A percentile compares a stretch with the other conserved stretches of the same genome.
phyloP scores from a whole-genome alignment of 2,888 invertebrate species.

The Leucophenga maculata region DNA sequence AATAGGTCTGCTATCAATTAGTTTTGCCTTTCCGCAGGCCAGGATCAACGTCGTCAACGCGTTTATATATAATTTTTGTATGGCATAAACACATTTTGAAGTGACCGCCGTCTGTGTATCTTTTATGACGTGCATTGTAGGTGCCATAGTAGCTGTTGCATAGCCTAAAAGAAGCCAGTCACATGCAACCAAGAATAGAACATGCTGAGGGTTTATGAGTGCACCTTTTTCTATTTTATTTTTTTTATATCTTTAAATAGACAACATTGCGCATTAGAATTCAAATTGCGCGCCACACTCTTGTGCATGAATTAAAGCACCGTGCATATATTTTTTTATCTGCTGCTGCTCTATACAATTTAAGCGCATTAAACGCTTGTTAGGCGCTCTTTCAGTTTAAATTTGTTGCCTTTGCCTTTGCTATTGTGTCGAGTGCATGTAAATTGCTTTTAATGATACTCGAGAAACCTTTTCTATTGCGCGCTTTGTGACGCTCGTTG shows the following conservation, averaged over 20 bases:
- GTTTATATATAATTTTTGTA: neutral
- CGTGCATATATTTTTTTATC: no score
- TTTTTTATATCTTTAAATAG: conserved; percentile 3
- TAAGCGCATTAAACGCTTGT: conserved; percentile 55
- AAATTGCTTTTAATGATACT: no score
- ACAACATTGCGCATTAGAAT: conserved; percentile 49
- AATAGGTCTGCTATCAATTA: conserved; percentile 53
- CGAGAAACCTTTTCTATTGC: neutral
- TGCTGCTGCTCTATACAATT: no score
- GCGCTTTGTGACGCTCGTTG: neutral
- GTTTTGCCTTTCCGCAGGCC: conserved; percentile 61
- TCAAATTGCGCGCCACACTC: conserved; percentile 37
- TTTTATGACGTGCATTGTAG: no score
- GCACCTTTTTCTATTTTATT: conserved; percentile 2
- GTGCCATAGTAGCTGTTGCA: no score
- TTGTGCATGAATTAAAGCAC: conserved; percentile 58
- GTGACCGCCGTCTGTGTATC: conserved; percentile 13
- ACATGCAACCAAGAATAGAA: no score
- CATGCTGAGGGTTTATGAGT: neutral
- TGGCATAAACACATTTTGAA: neutral
- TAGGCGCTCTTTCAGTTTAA: conserved; percentile 30
- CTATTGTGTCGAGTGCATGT: neutral
- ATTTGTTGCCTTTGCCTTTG: neutral
- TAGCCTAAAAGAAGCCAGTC: no score
- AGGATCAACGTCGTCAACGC: conserved; percentile 47